Conservation (phyloP, 1,140 invertebrate genomes). For the Drosophila melanica region DNA sequence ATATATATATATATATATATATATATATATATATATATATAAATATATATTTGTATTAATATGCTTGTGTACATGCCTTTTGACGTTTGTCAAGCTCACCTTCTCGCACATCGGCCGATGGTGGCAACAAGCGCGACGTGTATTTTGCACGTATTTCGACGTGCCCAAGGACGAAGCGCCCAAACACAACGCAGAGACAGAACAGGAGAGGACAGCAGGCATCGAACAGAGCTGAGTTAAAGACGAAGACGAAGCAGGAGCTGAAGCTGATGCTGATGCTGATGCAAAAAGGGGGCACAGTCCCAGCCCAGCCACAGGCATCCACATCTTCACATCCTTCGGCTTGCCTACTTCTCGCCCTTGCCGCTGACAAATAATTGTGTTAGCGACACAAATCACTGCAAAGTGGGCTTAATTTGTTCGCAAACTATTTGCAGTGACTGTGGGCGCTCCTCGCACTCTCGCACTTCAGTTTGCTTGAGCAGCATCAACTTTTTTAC, state of each 20-base stretch:
- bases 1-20: background rate
- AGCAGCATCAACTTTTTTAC: background rate
- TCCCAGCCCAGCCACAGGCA: background rate
- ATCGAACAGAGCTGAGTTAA: background rate
- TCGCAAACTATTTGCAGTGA: constrained; percentile 67
- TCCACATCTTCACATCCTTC: background rate
- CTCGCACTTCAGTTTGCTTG: background rate
- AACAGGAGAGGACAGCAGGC: background rate
- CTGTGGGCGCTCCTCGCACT: background rate
- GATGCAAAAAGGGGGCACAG: background rate
- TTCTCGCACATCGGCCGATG: constrained; percentile 1
- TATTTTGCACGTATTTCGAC: constrained; percentile 34
- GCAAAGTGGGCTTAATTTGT: constrained; percentile 77
- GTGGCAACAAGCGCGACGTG: constrained; percentile 8
- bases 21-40: background rate
- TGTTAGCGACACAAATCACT: constrained; percentile 76
- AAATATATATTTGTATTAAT: background rate
- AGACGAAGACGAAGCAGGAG: background rate
- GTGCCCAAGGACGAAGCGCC: constrained; percentile 7
- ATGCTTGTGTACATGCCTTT: background rate
- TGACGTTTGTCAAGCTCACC: constrained; percentile 17
- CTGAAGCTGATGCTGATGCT: background rate
- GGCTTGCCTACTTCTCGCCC: background rate
- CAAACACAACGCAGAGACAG: constrained; percentile 4
- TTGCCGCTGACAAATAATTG: constrained; percentile 66